Base-by-base conservation (phyloP, 53 echinoderm and acorn worm species). In the Actinopyga echinites region DNA sequence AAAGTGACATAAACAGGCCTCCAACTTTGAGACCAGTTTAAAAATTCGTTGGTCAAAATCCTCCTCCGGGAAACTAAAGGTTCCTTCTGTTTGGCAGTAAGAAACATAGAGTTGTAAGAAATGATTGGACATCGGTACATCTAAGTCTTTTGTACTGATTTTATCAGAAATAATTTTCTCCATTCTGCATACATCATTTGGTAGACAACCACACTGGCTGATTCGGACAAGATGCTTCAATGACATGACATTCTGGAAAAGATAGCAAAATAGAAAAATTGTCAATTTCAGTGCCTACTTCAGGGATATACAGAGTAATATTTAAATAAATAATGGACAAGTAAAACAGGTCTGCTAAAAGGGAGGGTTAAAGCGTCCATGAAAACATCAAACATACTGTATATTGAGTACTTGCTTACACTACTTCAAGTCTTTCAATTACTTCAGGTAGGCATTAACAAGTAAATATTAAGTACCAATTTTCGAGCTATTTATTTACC, bases 91-190 rank as follows among this genome's bases (percentile, higher is more conserved):
- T 2, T 91, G 90, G 57, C 92, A 90, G 84, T 90, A 94, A 36
- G 94, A 86, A 29, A 94, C 90, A 81, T 88, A 92, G 59, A 94
- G 90, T 55, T 94, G 88, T 10, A 97, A 86, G 92, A 94, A 97
- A 53, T 90, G 87, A 63, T 90, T 86, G 8, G 97, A 49, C 1
- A 85, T 94, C 38, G 97, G 92, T 1, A 88, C 86, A 21, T 97
- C 90, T 23, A 90, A 58, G 84, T 97, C 94, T 66, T 84, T 92
- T 31, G 54, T 3, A 13, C 64, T 56, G 9, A 80, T 25, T 57
- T 82, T 67, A 25, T 81, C 66, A 37, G 89, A 56, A 10, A 97
- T 97, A 21, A 97, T 92, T 20, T 86, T 90, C 57, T 94, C 93
- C 97, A 97, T 97, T n/a, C 97, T 86, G 17, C 85, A 69, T 52